These are phyloP conservation scores for Marronus borbonicus DNA, from an alignment of 2,888 invertebrate species.

Conservation along the genomic window DNA sequence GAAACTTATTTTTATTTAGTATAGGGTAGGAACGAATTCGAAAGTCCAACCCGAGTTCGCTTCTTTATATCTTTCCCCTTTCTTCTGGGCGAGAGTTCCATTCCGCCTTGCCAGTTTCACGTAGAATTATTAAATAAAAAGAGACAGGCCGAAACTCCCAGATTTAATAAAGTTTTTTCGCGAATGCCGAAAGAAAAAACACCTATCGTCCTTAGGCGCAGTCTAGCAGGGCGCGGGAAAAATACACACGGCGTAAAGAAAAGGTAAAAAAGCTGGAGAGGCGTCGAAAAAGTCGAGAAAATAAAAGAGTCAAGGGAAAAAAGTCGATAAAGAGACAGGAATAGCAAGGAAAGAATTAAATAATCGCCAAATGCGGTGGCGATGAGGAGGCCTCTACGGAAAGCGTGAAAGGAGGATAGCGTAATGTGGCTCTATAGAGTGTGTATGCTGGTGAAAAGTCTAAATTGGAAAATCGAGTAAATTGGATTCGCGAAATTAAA, in stretches of 20 bases:
- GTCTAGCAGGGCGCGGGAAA: not conserved
- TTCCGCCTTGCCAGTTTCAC: not conserved
- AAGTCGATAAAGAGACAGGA: too few species aligned
- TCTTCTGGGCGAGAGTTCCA: not conserved
- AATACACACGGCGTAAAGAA: not conserved
- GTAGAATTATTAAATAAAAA: conserved; percentile 34
- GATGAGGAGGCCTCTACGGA: not conserved
- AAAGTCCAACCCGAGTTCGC: not conserved
- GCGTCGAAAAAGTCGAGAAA: not conserved
- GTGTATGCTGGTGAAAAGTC: conserved; percentile 1
- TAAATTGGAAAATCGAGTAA: conserved; percentile 18
- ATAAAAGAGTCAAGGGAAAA: not conserved
- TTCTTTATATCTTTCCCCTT: not conserved
- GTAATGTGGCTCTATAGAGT: conserved; percentile 11
- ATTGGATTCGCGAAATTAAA: conserved; percentile 8
- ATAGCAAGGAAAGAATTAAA: conserved; percentile 21
- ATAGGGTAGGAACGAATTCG: not conserved
- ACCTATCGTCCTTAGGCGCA: not conserved
- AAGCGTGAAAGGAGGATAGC: too few species aligned
- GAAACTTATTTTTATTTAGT: conserved; percentile 14
- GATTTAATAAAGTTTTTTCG: conserved; percentile 37
- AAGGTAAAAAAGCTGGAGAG: not conserved
- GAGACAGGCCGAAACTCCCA: conserved; percentile 16
- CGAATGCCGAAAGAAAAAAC: conserved; percentile 1
- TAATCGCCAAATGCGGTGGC: not conserved